These are phyloP conservation scores for Aegotheles bennettii DNA, from an alignment of 2,113 vertebrate species.

Conservation along the genomic window DNA sequence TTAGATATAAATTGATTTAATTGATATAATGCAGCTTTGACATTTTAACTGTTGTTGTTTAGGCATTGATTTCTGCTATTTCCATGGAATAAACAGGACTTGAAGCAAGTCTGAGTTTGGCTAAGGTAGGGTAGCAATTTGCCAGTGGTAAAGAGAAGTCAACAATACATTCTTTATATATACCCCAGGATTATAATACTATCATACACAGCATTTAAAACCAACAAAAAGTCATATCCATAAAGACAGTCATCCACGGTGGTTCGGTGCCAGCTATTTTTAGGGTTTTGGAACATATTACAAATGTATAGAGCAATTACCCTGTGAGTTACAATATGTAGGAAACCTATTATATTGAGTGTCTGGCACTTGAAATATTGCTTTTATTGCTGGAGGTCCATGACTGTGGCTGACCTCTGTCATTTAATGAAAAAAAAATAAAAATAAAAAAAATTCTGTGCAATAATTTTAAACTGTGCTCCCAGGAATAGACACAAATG, in stretches of 20 bases:
- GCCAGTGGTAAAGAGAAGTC: conserved; percentile 68
- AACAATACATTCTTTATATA: conserved; percentile 27
- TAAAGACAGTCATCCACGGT: conserved; percentile 59
- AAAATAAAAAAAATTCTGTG: conserved; percentile 77
- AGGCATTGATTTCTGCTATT: conserved; percentile 67
- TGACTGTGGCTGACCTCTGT: conserved; percentile 76
- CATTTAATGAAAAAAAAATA: conserved; percentile 70
- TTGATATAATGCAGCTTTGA: conserved; percentile 63
- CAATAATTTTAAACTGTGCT: conserved; percentile 85
- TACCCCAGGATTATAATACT: conserved; percentile 61
- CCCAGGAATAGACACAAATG: conserved; percentile 84
- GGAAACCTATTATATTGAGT: conserved; percentile 73
- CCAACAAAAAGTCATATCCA: conserved; percentile 59
- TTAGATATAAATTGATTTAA: conserved; percentile 49
- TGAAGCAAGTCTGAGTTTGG: conserved; percentile 76
- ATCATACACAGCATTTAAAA: conserved; percentile 50
- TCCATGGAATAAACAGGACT: conserved; percentile 62
- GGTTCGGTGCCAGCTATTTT: conserved; percentile 70
- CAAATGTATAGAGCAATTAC: conserved; percentile 65
- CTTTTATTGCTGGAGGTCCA: conserved; percentile 76
- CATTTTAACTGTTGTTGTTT: conserved; percentile 42
- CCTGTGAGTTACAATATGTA: conserved; percentile 68
- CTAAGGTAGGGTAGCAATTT: conserved; percentile 74
- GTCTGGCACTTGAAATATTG: conserved; percentile 79
- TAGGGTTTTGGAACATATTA: conserved; percentile 66